Percentiles rank a stretch among this genome's conserved stretches.
phyloP scores from a whole-genome alignment of 2,113 vertebrate species.

The Gymnocephalus cernua region DNA sequence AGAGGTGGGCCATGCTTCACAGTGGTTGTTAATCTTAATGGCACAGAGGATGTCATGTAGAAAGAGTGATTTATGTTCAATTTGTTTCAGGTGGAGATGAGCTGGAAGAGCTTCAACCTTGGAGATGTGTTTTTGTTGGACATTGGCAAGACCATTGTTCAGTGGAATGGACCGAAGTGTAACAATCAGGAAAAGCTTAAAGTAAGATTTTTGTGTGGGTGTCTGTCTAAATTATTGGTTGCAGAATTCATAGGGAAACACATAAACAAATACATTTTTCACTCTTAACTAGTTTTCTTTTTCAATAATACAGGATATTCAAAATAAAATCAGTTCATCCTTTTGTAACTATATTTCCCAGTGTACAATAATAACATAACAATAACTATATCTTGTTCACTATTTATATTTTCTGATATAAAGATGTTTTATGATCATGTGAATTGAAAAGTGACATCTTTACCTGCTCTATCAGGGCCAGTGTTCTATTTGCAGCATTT shows the following conservation, averaged over 20 bases:
- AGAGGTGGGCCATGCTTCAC: slow-evolving; percentile 78
- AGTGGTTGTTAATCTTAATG: not conserved
- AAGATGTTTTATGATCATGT: not conserved
- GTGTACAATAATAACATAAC: not conserved
- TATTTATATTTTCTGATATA: not conserved
- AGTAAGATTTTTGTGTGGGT: slow-evolving; percentile 74
- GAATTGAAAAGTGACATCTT: not conserved
- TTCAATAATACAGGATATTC: too few relatives aligned
- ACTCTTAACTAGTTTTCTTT: not conserved
- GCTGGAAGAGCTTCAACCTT: slow-evolving; percentile 90
- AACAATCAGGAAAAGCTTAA: slow-evolving; percentile 89
- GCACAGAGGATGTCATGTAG: not conserved
- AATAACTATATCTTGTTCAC: not conserved
- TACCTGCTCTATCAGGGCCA: not conserved
- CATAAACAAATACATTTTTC: not conserved
- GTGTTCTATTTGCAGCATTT: not conserved
- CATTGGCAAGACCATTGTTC: slow-evolving; percentile 87
- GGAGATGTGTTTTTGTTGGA: slow-evolving; percentile 93
- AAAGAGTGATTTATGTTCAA: not conserved
- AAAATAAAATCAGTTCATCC: too few relatives aligned
- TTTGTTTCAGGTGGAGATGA: slow-evolving; percentile 87
- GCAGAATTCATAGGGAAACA: not conserved
- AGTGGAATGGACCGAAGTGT: slow-evolving; percentile 92
- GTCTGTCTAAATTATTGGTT: not conserved
- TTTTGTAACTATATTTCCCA: too few relatives aligned